Conservation (phyloP, 2,888 invertebrate genomes). For the Brenthis daphne region DNA sequence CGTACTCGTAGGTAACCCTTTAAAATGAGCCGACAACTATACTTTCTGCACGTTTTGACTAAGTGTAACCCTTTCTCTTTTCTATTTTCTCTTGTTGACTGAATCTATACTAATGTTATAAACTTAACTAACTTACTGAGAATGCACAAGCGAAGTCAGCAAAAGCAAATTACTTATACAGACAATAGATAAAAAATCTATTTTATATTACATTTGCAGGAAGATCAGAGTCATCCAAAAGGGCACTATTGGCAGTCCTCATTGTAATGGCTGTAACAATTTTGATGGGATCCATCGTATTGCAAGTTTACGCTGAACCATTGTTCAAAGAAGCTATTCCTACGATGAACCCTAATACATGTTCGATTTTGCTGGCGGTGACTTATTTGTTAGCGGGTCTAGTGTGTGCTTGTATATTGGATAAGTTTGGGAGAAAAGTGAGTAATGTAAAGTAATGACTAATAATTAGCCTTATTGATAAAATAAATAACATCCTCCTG, state of each 20-base stretch:
- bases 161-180: too few species aligned
- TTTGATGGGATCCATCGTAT: slow-evolving; percentile 68
- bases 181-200: background rate
- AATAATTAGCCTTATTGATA: background rate
- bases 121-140: too few species aligned
- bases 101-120: too few species aligned
- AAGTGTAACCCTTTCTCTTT: too few species aligned
- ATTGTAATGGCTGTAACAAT: slow-evolving; percentile 57
- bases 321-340: slow-evolving; percentile 69
- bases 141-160: too few species aligned
- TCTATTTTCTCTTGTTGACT: too few species aligned
- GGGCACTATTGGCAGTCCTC: slow-evolving; percentile 54
- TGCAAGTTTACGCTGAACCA: slow-evolving; percentile 71
- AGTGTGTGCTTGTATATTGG: slow-evolving; percentile 56
- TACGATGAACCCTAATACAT: slow-evolving; percentile 63
- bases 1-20: too few species aligned
- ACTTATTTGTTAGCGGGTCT: slow-evolving; percentile 59
- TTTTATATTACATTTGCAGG: slow-evolving; percentile 46
- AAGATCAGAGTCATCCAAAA: slow-evolving; percentile 61
- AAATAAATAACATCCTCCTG: too few species aligned
- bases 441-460: too few species aligned
- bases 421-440: slow-evolving; percentile 69
- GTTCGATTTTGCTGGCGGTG: slow-evolving; percentile 64
- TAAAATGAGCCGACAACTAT: too few species aligned
- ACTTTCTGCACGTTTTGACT: too few species aligned